These are phyloP conservation scores for Sus cebifrons DNA, from an alignment of 2,797 vertebrate species.

Conservation along the genomic window DNA sequence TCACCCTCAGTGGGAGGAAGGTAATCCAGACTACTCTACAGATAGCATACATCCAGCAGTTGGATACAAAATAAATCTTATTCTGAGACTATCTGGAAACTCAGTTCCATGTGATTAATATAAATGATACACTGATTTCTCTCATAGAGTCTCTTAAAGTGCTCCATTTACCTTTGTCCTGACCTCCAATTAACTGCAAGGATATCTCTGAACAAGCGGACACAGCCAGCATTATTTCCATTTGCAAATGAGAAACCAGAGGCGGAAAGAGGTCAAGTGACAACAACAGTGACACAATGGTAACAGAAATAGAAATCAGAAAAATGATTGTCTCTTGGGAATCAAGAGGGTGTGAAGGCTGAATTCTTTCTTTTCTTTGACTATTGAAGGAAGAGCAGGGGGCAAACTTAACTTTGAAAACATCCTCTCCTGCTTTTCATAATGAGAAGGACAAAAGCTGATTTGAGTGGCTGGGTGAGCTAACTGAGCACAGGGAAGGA, in stretches of 20 bases:
- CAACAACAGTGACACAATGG: background rate
- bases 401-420: background rate
- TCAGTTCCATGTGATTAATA: background rate
- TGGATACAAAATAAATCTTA: conserved; percentile 55
- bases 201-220: background rate
- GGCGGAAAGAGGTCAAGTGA: background rate
- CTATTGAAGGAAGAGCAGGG: background rate
- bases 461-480: background rate
- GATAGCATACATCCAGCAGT: conserved; percentile 59
- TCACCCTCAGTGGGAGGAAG: conserved; percentile 28
- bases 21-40: conserved; percentile 75
- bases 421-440: background rate
- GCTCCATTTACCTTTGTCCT: background rate
- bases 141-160: background rate
- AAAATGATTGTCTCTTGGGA: background rate
- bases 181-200: background rate
- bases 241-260: conserved; percentile 4
- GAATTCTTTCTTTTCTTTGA: background rate
- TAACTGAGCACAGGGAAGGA: background rate
- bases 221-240: background rate
- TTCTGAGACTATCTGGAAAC: background rate
- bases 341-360: background rate
- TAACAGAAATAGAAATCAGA: background rate
- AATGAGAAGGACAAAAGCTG: background rate
- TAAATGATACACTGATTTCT: background rate